phyloP scores from a whole-genome alignment of 1,140 invertebrate genomes.

The Ceratosolen fusciceps region DNA sequence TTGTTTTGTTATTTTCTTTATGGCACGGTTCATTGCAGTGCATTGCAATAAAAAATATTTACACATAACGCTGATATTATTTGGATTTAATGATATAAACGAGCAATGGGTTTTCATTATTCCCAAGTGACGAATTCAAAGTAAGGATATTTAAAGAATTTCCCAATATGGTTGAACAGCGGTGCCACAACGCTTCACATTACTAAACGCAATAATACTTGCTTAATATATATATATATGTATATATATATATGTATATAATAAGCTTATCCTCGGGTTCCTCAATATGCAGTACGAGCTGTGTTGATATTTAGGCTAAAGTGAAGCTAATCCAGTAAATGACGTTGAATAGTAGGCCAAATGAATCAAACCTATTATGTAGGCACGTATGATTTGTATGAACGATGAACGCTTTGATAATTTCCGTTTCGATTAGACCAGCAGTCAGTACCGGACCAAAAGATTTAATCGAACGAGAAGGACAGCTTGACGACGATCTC shows the following conservation, averaged over 20 bases:
- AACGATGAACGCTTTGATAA: not conserved
- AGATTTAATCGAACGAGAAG: too few relatives aligned
- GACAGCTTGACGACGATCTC: too few relatives aligned
- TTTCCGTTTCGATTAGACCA: too few relatives aligned
- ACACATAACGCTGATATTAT: slow-evolving; percentile 28
- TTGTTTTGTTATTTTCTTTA: slow-evolving; percentile 27
- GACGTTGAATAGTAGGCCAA: slow-evolving; percentile 38
- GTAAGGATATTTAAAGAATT: slow-evolving; percentile 21
- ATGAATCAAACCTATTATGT: slow-evolving; percentile 33
- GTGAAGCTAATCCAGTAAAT: slow-evolving; percentile 36
- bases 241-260: not conserved
- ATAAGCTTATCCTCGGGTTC: slow-evolving; percentile 23
- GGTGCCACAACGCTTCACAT: slow-evolving; percentile 21
- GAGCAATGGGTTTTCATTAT: not conserved
- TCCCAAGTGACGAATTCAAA: not conserved
- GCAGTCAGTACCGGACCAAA: too few relatives aligned
- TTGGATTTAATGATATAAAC: not conserved
- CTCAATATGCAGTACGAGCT: slow-evolving; percentile 19
- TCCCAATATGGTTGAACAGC: slow-evolving; percentile 40
- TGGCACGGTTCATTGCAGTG: slow-evolving; percentile 39
- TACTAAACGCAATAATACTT: slow-evolving; percentile 46
- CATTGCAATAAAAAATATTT: slow-evolving; percentile 32
- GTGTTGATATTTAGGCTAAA: slow-evolving; percentile 27
- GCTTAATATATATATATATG: slow-evolving; percentile 15
- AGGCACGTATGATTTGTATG: slow-evolving; percentile 29